These are phyloP conservation scores for Alligator sinensis DNA, from an alignment of 2,113 vertebrate genomes.

Conservation along the genomic window DNA sequence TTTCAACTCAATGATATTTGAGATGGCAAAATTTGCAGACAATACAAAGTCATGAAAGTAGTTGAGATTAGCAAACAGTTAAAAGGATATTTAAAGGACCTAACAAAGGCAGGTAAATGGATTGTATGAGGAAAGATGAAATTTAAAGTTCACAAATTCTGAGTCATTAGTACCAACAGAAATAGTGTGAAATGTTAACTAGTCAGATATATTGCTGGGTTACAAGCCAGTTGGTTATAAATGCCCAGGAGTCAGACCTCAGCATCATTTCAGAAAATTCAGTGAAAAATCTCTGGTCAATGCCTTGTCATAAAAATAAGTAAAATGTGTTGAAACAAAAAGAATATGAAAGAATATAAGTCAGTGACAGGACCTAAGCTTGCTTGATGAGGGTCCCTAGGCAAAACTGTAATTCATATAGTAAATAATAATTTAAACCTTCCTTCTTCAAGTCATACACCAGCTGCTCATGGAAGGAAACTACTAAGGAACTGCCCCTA, in stretches of 20 bases:
- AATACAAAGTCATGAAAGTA: background rate
- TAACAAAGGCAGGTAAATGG: background rate
- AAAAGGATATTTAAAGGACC: background rate
- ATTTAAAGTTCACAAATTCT: background rate
- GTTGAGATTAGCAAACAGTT: background rate
- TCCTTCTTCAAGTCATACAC: background rate
- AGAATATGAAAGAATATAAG: background rate
- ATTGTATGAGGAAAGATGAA: background rate
- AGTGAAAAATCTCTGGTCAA: background rate
- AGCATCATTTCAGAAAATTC: background rate
- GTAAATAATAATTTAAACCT: background rate
- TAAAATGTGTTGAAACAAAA: background rate
- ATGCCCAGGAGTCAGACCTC: background rate
- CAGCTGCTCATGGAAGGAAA: background rate
- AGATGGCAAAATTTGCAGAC: slow-evolving; percentile 1
- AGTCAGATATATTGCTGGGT: background rate
- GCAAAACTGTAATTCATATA: background rate
- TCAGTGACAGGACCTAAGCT: background rate
- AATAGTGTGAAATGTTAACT: background rate
- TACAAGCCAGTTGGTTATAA: background rate
- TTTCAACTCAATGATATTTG: background rate
- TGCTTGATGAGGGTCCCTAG: background rate
- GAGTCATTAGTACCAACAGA: background rate
- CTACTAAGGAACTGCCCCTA: background rate
- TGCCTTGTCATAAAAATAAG: background rate